Percentiles rank a stretch among this genome's conserved stretches.
Conservation (phyloP, 2,888 invertebrate genomes). For the Drosophila tanythrix region DNA sequence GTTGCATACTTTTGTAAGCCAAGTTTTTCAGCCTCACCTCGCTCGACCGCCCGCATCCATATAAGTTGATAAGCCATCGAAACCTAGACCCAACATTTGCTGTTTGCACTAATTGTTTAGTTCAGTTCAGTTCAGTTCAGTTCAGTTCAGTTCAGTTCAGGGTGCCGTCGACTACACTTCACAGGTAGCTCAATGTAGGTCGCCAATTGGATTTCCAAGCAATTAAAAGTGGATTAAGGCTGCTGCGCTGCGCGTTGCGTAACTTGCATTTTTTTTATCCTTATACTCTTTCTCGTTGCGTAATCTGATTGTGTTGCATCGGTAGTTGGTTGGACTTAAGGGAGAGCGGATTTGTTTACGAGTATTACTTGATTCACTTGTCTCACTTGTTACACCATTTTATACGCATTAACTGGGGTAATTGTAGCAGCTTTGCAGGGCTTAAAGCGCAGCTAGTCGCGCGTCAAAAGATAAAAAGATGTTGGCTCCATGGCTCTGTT, state of each 20-base stretch:
- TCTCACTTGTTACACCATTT: constrained; percentile 66
- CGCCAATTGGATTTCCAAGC: constrained; percentile 78
- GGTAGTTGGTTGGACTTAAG: neutral
- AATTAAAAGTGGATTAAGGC: constrained; percentile 78
- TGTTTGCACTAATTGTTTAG: constrained; percentile 13
- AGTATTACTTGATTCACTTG: constrained; percentile 21
- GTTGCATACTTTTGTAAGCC: neutral
- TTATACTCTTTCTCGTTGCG: constrained; percentile 31
- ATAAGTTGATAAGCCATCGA: constrained; percentile 22
- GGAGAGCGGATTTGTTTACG: constrained; percentile 31
- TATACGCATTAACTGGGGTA: constrained; percentile 68
- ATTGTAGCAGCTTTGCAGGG: constrained; percentile 67
- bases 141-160: neutral
- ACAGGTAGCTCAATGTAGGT: constrained; percentile 61
- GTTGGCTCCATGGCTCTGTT: constrained; percentile 3
- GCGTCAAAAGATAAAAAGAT: constrained; percentile 23
- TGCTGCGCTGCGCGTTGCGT: constrained; percentile 42
- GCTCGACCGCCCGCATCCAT: neutral
- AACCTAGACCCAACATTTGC: constrained; percentile 4
- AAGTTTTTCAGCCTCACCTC: neutral
- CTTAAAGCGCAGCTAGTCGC: constrained; percentile 50
- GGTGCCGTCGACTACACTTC: constrained; percentile 6
- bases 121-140: neutral
- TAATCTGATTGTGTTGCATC: constrained; percentile 67
- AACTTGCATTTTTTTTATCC: constrained; percentile 38